Evolutionary conservation across 2,888 invertebrate genomes (phyloP), one percentile per base, ranked within the genome.

Genomic region (Dolichomitus sp.): DNA sequence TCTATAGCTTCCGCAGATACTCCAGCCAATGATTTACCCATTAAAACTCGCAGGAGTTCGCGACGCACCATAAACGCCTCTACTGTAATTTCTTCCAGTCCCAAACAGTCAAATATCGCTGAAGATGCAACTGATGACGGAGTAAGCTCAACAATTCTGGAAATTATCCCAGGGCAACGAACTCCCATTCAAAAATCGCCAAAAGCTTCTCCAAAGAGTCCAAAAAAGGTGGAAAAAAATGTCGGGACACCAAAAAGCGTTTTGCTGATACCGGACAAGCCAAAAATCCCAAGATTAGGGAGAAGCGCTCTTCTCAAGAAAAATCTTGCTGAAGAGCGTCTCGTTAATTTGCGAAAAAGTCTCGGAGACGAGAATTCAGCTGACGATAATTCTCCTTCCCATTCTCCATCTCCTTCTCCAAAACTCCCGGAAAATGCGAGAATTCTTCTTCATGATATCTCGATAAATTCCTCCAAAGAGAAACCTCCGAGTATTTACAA

Each of bases 241-340:
- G 1, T 14, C 2, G 11, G 4, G 4, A 0, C 4, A 4, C 0
- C 17, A 9, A 23, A 0, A 12, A 63, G 1, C 19, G n/a, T 12
- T 0, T 30, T 33, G 7, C 30, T 4, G 4, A 61, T 57, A 9
- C 70, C 82, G 30, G 45, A 37, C 3, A 70, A n/a, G 52, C 5
- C 33, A 0, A 80, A 80, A 14, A 63, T 30, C 7, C 76, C 76
- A 23, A 52, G 75, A 63, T 6, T 81, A 9, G 78, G 81, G 11
- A 74, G 80, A 74, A 78, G 75, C 57, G 81, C 75, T 4, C 12
- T 50, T 1, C 42, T 19, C 1, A 75, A 30, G 40, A 84, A 84
- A 7, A 84, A 84, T 69, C 42, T 81, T 17, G 84, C 84, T 11
- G 75, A 70, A 52, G 81, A 78, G 12, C 65, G 84, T 4, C 30